Conservation (phyloP, 2,888 invertebrate species). For the Dryobota labecula region DNA sequence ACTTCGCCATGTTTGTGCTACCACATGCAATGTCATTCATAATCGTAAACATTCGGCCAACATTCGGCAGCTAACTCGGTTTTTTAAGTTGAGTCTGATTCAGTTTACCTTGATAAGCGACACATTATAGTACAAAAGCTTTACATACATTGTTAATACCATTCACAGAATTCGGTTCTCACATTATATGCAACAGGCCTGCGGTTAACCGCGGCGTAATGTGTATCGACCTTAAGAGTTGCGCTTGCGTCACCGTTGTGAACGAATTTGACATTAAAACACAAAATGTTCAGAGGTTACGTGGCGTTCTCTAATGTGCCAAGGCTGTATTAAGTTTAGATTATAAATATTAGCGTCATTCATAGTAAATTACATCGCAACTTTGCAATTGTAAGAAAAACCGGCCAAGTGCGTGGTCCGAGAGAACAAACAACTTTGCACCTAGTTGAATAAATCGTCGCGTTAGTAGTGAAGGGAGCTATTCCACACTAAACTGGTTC, state of each 20-base stretch:
- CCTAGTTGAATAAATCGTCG: too few species aligned
- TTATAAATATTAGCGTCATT: slow-evolving; percentile 31
- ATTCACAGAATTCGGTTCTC: slow-evolving; percentile 37
- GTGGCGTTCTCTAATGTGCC: slow-evolving; percentile 63
- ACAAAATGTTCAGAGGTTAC: slow-evolving; percentile 72
- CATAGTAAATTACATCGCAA: background rate
- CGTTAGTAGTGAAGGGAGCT: too few species aligned
- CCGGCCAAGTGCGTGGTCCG: background rate
- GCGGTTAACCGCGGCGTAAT: slow-evolving; percentile 32
- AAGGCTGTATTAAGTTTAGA: slow-evolving; percentile 55
- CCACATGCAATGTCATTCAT: too few species aligned
- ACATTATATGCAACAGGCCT: slow-evolving; percentile 41
- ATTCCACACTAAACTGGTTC: too few species aligned
- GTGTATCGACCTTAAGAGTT: slow-evolving; percentile 57
- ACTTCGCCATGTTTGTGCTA: too few species aligned
- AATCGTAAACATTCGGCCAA: too few species aligned
- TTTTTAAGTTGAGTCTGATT: too few species aligned
- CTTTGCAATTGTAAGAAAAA: background rate
- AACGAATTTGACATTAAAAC: slow-evolving; percentile 76
- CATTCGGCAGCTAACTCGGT: too few species aligned
- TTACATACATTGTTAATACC: slow-evolving; percentile 34
- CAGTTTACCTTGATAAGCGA: slow-evolving; percentile 21
- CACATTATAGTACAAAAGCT: slow-evolving; percentile 12
- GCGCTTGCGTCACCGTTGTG: slow-evolving; percentile 61
- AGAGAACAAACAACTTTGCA: too few species aligned